These are phyloP conservation scores for Apteryx mantelli DNA, from an alignment of 2,113 vertebrate species.

Conservation along the genomic window DNA sequence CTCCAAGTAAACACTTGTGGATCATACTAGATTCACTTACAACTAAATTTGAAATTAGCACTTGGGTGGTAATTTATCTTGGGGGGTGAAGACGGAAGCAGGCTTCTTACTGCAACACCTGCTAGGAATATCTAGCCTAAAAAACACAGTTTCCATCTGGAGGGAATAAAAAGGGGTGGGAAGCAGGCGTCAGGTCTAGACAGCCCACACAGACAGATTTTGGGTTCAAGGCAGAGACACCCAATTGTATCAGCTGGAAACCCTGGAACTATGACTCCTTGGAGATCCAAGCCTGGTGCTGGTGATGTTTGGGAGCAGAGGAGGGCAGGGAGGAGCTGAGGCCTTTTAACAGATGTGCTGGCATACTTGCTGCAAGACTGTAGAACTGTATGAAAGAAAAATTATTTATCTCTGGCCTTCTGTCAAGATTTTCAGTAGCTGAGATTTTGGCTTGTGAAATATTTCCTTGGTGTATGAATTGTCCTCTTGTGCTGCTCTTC, in stretches of 20 bases:
- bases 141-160: conserved; percentile 47
- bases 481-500: neutral
- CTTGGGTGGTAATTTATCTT: conserved; percentile 15
- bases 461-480: neutral
- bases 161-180: conserved; percentile 51
- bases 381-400: neutral
- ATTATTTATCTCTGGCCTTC: neutral
- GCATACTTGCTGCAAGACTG: neutral
- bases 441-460: neutral
- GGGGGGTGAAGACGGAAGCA: neutral
- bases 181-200: neutral
- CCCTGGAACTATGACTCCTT: neutral
- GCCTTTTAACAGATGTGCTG: conserved; percentile 33
- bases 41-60: conserved; percentile 12
- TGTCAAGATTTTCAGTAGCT: neutral
- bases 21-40: neutral
- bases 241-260: neutral
- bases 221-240: neutral
- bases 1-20: neutral
- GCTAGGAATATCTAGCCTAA: conserved; percentile 17
- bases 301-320: neutral
- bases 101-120: conserved; percentile 34
- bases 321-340: neutral
- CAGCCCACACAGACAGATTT: conserved; percentile 39
- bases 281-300: neutral